phyloP scores from a whole-genome alignment of 2,113 vertebrate species.

The Scomber colias region DNA sequence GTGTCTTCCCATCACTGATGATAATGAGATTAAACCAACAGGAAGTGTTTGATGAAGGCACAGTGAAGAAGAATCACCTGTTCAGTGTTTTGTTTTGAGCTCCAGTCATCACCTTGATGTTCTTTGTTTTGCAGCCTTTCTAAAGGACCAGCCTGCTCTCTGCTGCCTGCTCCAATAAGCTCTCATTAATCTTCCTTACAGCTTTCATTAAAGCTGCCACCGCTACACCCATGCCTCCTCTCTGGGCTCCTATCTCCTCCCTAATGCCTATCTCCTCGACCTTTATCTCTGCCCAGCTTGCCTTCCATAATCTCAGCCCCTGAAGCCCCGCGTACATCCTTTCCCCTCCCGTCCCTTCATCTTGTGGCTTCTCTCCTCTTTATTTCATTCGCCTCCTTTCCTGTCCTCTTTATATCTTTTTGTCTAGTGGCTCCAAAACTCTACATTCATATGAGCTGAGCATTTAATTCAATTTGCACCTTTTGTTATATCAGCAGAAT shows the following conservation, averaged over 20 bases:
- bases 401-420: slow-evolving; percentile 9
- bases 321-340: neutral
- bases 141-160: slow-evolving; percentile 52
- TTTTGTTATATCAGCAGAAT: neutral
- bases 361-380: slow-evolving; percentile 58
- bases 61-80: slow-evolving; percentile 6
- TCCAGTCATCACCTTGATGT: slow-evolving; percentile 83
- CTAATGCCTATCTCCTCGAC: slow-evolving; percentile 38
- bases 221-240: slow-evolving; percentile 41
- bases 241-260: slow-evolving; percentile 25
- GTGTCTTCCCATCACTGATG: neutral
- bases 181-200: slow-evolving; percentile 85
- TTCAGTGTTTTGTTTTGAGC: slow-evolving; percentile 5
- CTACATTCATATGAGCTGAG: slow-evolving; percentile 6
- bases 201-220: slow-evolving; percentile 80
- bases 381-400: slow-evolving; percentile 1
- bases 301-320: slow-evolving; percentile 48
- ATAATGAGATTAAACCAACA: neutral
- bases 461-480: slow-evolving; percentile 25
- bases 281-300: slow-evolving; percentile 53
- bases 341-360: slow-evolving; percentile 44
- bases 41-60: slow-evolving; percentile 14
- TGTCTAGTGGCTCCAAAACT: slow-evolving; percentile 9
- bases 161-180: slow-evolving; percentile 73
- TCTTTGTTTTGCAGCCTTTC: slow-evolving; percentile 81